Evolutionary conservation across 2,888 invertebrate genomes (phyloP).

Genomic region (Dasypolia templi): DNA sequence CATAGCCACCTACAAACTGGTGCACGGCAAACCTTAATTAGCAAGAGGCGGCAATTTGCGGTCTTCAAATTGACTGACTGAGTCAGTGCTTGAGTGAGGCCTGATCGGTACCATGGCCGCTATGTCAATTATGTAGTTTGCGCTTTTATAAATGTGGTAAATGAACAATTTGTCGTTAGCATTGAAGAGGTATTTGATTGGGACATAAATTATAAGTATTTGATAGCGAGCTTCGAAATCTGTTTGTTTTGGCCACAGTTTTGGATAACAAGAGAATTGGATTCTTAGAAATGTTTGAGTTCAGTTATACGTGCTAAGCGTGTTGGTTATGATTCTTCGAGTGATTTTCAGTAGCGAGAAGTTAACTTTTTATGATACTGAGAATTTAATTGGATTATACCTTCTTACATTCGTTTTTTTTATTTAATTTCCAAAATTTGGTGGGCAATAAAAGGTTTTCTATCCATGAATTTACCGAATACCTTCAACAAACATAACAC

Average conservation of each 20-base stretch:
- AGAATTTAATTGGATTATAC: neutral
- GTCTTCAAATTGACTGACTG: conserved; percentile 81
- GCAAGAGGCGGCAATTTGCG: conserved; percentile 84
- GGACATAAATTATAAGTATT: neutral
- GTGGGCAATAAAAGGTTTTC: neutral
- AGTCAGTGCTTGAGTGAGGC: conserved; percentile 67
- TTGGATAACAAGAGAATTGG: neutral
- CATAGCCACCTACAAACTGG: conserved; percentile 72
- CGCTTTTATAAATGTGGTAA: conserved; percentile 49
- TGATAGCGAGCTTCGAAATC: neutral
- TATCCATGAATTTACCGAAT: neutral
- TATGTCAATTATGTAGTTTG: conserved; percentile 62
- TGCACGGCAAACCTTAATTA: conserved; percentile 85
- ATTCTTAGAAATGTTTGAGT: too few species aligned
- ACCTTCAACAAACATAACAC: neutral
- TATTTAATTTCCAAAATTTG: neutral
- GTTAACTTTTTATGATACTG: neutral
- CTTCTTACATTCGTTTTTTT: too few species aligned
- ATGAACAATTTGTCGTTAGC: conserved; percentile 32
- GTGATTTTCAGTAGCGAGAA: too few species aligned
- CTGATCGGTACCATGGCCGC: conserved; percentile 47
- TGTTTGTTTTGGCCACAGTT: neutral
- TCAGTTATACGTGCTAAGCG: neutral
- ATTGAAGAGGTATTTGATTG: conserved; percentile 10
- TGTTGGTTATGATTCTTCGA: neutral